phyloP scores from a whole-genome alignment of 2,113 vertebrate species.

The Hippolais icterina region DNA sequence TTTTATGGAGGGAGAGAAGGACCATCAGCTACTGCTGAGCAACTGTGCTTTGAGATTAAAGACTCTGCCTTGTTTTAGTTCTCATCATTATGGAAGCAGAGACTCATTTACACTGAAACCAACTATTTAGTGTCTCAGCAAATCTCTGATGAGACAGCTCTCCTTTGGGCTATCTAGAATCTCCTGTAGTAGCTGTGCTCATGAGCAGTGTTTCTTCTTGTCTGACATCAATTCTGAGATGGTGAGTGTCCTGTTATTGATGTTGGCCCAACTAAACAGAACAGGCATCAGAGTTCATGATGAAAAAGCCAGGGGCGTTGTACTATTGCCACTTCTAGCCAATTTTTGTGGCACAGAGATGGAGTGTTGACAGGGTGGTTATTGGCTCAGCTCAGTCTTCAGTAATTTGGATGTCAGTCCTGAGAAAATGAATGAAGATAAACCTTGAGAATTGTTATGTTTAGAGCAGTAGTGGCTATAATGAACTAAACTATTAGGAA shows the following conservation, averaged over 20 bases:
- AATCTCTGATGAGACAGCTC: neutral
- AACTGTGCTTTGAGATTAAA: neutral
- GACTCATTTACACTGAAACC: neutral
- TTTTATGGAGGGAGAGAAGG: neutral
- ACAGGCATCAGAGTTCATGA: neutral
- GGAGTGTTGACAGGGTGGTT: fast-evolving
- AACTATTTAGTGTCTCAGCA: neutral
- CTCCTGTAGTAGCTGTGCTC: neutral
- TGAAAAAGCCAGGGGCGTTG: neutral
- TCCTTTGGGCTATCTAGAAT: neutral
- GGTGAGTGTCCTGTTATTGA: neutral
- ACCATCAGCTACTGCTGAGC: neutral
- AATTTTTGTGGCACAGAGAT: neutral
- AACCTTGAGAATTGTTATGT: neutral
- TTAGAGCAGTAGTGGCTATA: neutral
- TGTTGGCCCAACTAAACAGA: neutral
- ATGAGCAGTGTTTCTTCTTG: neutral
- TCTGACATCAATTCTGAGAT: neutral
- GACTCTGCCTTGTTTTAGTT: neutral
- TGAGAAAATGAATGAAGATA: neutral
- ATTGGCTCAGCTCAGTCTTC: neutral
- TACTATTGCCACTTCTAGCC: neutral
- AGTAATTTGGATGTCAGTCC: neutral
- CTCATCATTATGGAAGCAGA: neutral
- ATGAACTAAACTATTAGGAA: neutral